Base-by-base conservation (phyloP, 1,140 invertebrate genomes). In the Ridgeia piscesae region DNA sequence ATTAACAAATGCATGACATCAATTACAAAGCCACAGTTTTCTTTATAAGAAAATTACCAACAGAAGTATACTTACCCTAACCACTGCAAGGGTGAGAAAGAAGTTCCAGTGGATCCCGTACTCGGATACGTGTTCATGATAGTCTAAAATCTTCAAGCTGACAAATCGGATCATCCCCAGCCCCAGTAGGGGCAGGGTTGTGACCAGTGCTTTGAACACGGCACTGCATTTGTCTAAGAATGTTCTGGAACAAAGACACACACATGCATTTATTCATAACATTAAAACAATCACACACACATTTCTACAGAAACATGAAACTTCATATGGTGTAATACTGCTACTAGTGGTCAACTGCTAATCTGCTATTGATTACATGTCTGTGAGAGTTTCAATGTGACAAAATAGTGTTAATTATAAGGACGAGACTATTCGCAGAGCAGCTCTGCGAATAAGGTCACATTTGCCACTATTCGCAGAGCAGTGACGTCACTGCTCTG, bases 61-160 rank as follows among this genome's bases (percentile, higher is more conserved):
- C 33, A 35, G 42, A 34, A 92, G n/a, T 92, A 6, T 33, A 88
- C 58, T 27, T 88, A 97, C 96, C 96, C 98, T 98, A 8, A 98
- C 97, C 89, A 97, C 96, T 35, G 98, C 98, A 77, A 99, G 95
- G 0, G 98, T 99, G 92, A 99, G 97, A 95, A 99, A 99, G 95
- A 99, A 99, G 95, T 99, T 99, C 98, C 99, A 99, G 96, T 99
- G 98, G 8, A 98, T 96, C 4, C 99, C 99, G 96, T 99, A 99
- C 95, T 99, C 99, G 9, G 97, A 97, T 0, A 98, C 97, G 95
- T 98, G 98, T 94, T 98, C 97, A 92, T 98, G 97, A 96, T 99
- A 99, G 92, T 98, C 97, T 4, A 94, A 93, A 91, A 94, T 93
- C 94, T 96, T 96, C 4, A 97, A 95, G 34, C 95, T 93, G 1